A percentile compares a stretch with the other conserved stretches of the same genome.
These are phyloP conservation scores for Pogonomyrmex barbatus DNA, from an alignment of 1,140 invertebrate species.

Conservation along the genomic window DNA sequence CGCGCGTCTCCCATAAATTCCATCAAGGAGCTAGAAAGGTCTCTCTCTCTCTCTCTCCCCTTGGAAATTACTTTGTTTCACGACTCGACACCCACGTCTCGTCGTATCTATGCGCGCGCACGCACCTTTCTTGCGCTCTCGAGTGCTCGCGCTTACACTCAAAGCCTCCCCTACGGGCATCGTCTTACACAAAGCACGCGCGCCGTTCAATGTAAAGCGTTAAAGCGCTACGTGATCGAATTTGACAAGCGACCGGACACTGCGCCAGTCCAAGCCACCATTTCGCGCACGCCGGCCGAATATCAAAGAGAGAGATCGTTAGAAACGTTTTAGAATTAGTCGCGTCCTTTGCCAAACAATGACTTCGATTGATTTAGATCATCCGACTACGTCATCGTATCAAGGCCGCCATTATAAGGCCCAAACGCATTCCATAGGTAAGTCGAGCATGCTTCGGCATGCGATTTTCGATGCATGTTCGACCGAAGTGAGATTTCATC, in stretches of 20 bases:
- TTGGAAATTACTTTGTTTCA: conserved; percentile 70
- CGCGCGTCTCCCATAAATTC: conserved; percentile 72
- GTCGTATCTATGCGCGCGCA: conserved; percentile 75
- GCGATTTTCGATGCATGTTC: not conserved
- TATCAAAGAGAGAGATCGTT: conserved; percentile 78
- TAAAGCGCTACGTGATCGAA: conserved; percentile 80
- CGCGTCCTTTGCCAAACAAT: conserved; percentile 56
- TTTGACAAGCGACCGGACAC: conserved; percentile 78
- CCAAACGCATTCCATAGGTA: not conserved
- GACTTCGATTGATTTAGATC: conserved; percentile 59
- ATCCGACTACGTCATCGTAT: conserved; percentile 34
- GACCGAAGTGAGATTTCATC: not conserved
- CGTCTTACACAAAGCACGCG: conserved; percentile 80
- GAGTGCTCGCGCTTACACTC: conserved; percentile 26
- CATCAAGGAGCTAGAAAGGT: conserved; percentile 42
- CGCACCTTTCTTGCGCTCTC: conserved; percentile 64
- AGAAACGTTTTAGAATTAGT: conserved; percentile 76
- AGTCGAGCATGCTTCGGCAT: not conserved
- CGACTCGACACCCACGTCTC: conserved; percentile 72
- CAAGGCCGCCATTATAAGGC: conserved; percentile 32
- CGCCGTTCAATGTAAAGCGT: conserved; percentile 81
- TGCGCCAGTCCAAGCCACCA: conserved; percentile 76
- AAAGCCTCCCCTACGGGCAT: conserved; percentile 43
- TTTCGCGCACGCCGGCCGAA: conserved; percentile 75
- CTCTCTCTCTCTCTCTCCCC: conserved; percentile 8